Evolutionary conservation across 53 echinoderm and acorn worm species (phyloP).

Genomic region (Holothuria scabra): DNA sequence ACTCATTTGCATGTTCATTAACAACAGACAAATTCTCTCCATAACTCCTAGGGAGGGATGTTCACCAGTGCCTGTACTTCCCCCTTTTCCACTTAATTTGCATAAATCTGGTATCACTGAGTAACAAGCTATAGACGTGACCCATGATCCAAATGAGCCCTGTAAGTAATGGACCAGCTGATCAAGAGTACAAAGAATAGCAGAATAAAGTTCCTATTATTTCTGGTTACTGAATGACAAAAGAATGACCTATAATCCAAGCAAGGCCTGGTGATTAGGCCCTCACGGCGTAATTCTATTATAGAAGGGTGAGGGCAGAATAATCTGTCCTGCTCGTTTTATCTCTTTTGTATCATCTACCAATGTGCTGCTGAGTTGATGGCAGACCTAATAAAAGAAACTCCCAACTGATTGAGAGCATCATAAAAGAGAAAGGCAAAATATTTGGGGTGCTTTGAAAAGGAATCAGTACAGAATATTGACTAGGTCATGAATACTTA

Average conservation of each 20-base stretch:
- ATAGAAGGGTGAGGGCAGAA: background rate
- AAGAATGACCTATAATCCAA: background rate
- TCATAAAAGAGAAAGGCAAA: conserved; percentile 17
- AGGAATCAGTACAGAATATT: conserved; percentile 38
- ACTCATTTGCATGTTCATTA: no score
- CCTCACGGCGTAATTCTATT: background rate
- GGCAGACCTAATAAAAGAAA: background rate
- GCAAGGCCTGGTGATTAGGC: conserved; percentile 10
- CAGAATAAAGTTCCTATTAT: no score
- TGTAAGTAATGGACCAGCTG: no score
- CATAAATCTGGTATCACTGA: no score
- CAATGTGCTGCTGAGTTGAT: background rate
- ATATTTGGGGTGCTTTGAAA: conserved; percentile 44
- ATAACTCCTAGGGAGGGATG: no score
- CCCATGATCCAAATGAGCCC: no score
- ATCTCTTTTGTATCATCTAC: background rate
- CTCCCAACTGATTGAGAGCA: conserved; percentile 30
- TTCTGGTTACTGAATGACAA: no score
- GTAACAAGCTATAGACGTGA: no score
- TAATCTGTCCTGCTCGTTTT: background rate
- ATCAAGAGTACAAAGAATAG: no score
- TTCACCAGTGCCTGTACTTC: no score
- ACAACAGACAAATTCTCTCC: no score
- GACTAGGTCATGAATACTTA: conserved; percentile 38
- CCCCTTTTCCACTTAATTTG: no score